Conservation (phyloP, 2,113 vertebrate species). For the Sebastes fasciatus region DNA sequence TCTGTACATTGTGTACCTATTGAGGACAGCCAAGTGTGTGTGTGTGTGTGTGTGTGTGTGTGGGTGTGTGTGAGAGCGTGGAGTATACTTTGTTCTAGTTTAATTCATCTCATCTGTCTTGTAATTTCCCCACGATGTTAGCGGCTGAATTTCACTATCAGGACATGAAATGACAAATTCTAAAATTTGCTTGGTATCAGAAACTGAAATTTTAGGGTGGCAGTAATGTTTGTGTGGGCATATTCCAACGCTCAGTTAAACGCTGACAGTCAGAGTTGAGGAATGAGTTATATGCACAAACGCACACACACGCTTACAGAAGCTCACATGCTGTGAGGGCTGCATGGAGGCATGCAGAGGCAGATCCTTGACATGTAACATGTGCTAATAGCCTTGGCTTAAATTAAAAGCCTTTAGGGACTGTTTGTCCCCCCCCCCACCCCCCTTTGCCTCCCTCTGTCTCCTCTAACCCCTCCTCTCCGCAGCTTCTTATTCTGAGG, state of each 20-base stretch:
- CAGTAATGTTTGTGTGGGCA: background rate
- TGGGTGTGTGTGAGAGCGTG: background rate
- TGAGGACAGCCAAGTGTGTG: background rate
- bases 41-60: background rate
- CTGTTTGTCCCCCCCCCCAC: constrained; percentile 12
- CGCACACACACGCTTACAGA: constrained; percentile 17
- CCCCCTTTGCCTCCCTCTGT: constrained; percentile 14
- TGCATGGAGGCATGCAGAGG: constrained; percentile 67
- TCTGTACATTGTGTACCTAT: constrained; percentile 10
- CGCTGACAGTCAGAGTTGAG: background rate
- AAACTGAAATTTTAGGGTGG: constrained; percentile 6
- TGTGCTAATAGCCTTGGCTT: constrained; percentile 81
- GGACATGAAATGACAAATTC: background rate
- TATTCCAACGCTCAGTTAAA: background rate
- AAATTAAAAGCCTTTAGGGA: constrained; percentile 81
- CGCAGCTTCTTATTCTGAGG: constrained; percentile 57
- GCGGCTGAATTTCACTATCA: background rate
- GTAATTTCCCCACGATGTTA: background rate
- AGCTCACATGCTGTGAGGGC: constrained; percentile 43
- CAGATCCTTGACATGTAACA: constrained; percentile 83
- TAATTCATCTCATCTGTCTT: constrained; percentile 20
- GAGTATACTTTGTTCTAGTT: background rate
- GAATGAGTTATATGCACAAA: constrained; percentile 24
- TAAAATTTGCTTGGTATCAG: background rate
- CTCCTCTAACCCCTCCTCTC: constrained; percentile 37